Conservation (phyloP, 2,888 invertebrate genomes). For the Choristoneura rosaceana region DNA sequence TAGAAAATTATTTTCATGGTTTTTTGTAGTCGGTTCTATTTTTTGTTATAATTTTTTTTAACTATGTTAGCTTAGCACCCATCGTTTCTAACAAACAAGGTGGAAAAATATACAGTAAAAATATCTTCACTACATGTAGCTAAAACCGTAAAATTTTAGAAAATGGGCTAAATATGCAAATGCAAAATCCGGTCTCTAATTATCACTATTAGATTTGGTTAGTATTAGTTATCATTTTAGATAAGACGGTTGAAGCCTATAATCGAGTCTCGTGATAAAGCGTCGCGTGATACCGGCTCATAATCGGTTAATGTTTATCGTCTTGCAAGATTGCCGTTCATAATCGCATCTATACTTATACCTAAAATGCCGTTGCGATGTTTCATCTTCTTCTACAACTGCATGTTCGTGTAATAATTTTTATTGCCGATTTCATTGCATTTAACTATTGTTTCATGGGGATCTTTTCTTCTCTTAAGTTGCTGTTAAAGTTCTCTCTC, state of each 20-base stretch:
- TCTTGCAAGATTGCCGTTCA: conserved; percentile 52
- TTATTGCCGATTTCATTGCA: not conserved
- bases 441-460: not conserved
- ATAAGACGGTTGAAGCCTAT: not conserved
- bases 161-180: too few species aligned
- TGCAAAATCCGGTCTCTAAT: too few species aligned
- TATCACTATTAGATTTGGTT: not conserved
- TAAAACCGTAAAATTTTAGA: too few species aligned
- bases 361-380: conserved; percentile 48
- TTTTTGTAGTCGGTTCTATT: too few species aligned
- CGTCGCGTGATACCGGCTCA: conserved; percentile 51
- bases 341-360: conserved; percentile 44
- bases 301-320: conserved; percentile 54
- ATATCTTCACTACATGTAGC: too few species aligned
- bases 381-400: conserved; percentile 8
- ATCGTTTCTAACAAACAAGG: too few species aligned
- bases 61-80: too few species aligned
- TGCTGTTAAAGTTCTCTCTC: too few species aligned
- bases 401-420: not conserved
- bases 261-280: conserved; percentile 46
- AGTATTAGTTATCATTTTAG: not conserved
- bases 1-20: too few species aligned
- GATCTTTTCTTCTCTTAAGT: not conserved
- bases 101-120: too few species aligned
- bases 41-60: too few species aligned